Conservation (phyloP, 1,140 invertebrate species). For the Polypedilum pembai region DNA sequence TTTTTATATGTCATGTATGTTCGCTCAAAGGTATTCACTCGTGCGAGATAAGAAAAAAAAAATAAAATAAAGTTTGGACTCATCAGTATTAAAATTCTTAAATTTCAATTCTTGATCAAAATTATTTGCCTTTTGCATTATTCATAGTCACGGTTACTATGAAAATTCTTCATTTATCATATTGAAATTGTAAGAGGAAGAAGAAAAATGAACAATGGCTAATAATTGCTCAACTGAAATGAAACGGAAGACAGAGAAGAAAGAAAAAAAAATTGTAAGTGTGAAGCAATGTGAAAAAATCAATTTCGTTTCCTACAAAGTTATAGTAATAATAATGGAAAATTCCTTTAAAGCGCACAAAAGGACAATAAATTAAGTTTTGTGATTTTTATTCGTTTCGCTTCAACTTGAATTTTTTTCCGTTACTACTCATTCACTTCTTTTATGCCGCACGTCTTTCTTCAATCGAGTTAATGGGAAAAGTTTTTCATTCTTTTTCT, state of each 20-base stretch:
- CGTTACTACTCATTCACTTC: neutral
- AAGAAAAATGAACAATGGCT: too few relatives aligned
- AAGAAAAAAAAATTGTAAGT: neutral
- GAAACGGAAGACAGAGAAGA: neutral
- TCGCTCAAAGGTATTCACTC: too few relatives aligned
- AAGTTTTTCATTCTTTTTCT: slow-evolving; percentile 12
- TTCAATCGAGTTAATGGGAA: slow-evolving; percentile 26
- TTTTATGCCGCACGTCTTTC: slow-evolving; percentile 3
- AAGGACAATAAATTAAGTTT: slow-evolving; percentile 28
- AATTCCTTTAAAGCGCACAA: slow-evolving; percentile 14
- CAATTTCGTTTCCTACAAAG: neutral
- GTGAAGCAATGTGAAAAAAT: neutral
- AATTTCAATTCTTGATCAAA: too few relatives aligned
- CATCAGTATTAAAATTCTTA: too few relatives aligned
- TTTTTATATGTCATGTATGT: too few relatives aligned
- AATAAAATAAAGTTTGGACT: too few relatives aligned
- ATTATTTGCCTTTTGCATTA: too few relatives aligned
- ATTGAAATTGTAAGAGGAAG: too few relatives aligned
- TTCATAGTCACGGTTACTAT: too few relatives aligned
- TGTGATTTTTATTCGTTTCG: neutral
- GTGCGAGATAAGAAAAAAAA: too few relatives aligned
- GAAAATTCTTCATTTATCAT: too few relatives aligned
- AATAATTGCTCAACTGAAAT: too few relatives aligned
- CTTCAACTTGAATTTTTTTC: neutral
- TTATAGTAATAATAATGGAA: neutral